phyloP scores from a whole-genome alignment of 2,797 vertebrate species.

The Aselliscus stoliczkanus region DNA sequence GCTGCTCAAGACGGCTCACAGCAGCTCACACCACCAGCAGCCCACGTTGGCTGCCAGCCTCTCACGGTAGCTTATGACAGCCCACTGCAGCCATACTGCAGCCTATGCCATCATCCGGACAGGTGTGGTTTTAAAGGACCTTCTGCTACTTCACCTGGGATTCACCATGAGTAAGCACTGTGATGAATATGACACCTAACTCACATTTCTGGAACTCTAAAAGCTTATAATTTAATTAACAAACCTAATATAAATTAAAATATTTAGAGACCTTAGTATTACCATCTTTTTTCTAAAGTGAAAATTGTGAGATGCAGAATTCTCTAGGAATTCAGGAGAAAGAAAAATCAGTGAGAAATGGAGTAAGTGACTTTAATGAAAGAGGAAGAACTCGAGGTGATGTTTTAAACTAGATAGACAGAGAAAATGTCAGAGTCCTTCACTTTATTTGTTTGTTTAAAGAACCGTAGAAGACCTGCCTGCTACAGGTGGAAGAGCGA shows the following conservation, averaged over 20 bases:
- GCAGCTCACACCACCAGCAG: too few relatives aligned
- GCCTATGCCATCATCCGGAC: too few relatives aligned
- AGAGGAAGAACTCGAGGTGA: background rate
- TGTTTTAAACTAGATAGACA: background rate
- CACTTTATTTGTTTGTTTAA: background rate
- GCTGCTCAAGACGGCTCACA: too few relatives aligned
- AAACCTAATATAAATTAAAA: background rate
- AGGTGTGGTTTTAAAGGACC: background rate
- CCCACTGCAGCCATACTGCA: too few relatives aligned
- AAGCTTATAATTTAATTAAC: background rate
- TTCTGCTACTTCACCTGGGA: background rate
- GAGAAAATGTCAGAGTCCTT: background rate
- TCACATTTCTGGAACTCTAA: background rate
- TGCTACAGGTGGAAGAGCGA: background rate
- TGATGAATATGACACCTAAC: background rate
- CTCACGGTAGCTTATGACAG: too few relatives aligned
- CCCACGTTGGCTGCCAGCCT: too few relatives aligned
- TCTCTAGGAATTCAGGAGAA: background rate
- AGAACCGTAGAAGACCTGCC: background rate
- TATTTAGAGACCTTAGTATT: background rate
- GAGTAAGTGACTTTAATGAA: background rate
- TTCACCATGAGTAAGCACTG: background rate
- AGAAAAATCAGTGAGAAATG: background rate
- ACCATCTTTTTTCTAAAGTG: background rate
- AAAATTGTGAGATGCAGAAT: background rate